phyloP scores from a whole-genome alignment of 2,797 vertebrate species.

The Oryzias sinensis region DNA sequence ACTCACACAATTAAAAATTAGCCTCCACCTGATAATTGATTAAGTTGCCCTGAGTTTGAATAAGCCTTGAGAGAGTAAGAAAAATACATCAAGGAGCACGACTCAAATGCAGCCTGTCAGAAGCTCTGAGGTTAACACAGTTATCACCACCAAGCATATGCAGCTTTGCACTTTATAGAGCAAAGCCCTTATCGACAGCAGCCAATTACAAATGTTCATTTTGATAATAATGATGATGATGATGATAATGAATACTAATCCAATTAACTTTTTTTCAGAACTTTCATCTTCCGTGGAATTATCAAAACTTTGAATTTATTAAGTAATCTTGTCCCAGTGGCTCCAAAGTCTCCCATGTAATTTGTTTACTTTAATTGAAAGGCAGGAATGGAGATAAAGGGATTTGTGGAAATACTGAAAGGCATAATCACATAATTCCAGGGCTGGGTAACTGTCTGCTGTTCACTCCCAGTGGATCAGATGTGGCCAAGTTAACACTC shows the following conservation, averaged over 20 bases:
- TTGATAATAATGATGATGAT: slow-evolving; percentile 26
- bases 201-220: slow-evolving; percentile 49
- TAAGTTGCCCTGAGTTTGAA: slow-evolving; percentile 16
- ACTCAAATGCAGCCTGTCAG: slow-evolving; percentile 20
- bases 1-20: slow-evolving; percentile 22
- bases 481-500: background rate
- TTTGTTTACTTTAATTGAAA: slow-evolving; percentile 22
- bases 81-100: slow-evolving; percentile 35
- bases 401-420: slow-evolving; percentile 14
- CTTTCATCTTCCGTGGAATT: background rate
- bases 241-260: slow-evolving; percentile 16
- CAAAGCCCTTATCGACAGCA: slow-evolving; percentile 38
- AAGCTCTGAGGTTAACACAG: slow-evolving; percentile 41
- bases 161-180: slow-evolving; percentile 20
- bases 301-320: slow-evolving; percentile 5
- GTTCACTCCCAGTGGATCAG: slow-evolving; percentile 7
- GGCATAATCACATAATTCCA: slow-evolving; percentile 29
- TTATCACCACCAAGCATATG: slow-evolving; percentile 48
- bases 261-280: slow-evolving; percentile 29
- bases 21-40: slow-evolving; percentile 26
- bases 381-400: slow-evolving; percentile 10
- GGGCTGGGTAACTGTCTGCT: slow-evolving; percentile 3
- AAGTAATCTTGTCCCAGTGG: slow-evolving; percentile 3
- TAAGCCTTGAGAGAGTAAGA: slow-evolving; percentile 4
- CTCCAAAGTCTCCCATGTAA: slow-evolving; percentile 2